Percentiles rank a stretch among this genome's conserved stretches.
phyloP scores from a whole-genome alignment of 2,888 invertebrate species.

The Pandemis corylana region DNA sequence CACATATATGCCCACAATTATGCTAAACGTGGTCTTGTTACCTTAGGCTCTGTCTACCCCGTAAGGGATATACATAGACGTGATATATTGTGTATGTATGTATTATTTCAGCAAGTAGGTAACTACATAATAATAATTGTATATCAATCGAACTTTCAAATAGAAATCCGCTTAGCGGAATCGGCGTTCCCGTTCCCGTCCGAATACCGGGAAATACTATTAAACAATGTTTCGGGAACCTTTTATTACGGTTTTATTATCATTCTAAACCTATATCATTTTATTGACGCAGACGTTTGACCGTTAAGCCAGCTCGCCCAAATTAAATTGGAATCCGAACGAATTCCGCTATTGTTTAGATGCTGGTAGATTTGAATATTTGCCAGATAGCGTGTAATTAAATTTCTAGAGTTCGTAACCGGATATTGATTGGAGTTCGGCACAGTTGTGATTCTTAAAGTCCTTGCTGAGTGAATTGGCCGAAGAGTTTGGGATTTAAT shows the following conservation, averaged over 20 bases:
- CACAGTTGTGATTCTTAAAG: background rate
- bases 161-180: background rate
- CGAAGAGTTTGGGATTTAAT: no score
- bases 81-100: no score
- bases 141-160: no score
- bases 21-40: no score
- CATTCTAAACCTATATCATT: conserved; percentile 43
- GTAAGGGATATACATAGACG: no score
- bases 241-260: conserved; percentile 31
- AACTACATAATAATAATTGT: no score
- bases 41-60: no score
- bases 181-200: background rate
- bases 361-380: conserved; percentile 63
- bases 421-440: conserved; percentile 2
- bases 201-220: conserved; percentile 8
- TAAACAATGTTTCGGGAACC: conserved; percentile 20
- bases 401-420: conserved; percentile 47
- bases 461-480: background rate
- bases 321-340: conserved; percentile 53
- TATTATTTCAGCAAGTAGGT: no score
- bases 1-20: no score
- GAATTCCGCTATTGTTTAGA: conserved; percentile 55
- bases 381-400: conserved; percentile 62
- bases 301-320: conserved; percentile 45
- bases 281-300: conserved; percentile 43